Percentiles rank a stretch among this genome's conserved stretches.
Evolutionary conservation across 2,797 vertebrate species (phyloP).

Genomic region (Triplophysa bombifrons): DNA sequence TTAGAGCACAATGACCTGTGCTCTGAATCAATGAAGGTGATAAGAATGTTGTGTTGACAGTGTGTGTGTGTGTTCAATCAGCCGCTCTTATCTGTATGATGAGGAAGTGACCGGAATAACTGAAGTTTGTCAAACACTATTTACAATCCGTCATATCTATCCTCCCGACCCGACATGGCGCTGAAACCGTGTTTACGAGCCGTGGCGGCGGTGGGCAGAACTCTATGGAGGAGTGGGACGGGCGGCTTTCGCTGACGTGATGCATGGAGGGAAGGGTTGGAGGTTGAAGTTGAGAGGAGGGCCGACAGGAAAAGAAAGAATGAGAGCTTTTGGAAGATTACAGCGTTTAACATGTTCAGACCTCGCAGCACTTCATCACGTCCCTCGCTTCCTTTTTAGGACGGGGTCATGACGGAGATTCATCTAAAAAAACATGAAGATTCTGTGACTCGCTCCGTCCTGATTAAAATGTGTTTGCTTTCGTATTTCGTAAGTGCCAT

Average conservation of each 20-base stretch:
- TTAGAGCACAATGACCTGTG: conserved; percentile 79
- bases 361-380: conserved; percentile 78
- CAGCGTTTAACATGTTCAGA: conserved; percentile 81
- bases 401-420: conserved; percentile 65
- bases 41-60: conserved; percentile 75
- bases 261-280: conserved; percentile 84
- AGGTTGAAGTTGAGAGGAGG: conserved; percentile 91
- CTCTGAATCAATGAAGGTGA: conserved; percentile 78
- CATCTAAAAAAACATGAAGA: conserved; percentile 76
- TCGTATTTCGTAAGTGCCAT: conserved; percentile 64
- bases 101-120: conserved; percentile 91
- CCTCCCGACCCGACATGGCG: conserved; percentile 63
- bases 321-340: conserved; percentile 86
- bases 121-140: conserved; percentile 98
- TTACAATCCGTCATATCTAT: conserved; percentile 87
- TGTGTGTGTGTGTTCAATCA: conserved; percentile 75
- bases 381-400: conserved; percentile 53
- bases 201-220: conserved; percentile 65
- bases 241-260: conserved; percentile 84
- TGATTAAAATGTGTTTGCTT: conserved; percentile 76
- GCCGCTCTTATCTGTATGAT: conserved; percentile 80
- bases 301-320: conserved; percentile 85
- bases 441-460: conserved; percentile 75
- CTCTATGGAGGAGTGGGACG: conserved; percentile 43
- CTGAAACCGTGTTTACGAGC: conserved; percentile 91